Conservation (phyloP, 2,113 vertebrate species). For the Rhipidura dahli region DNA sequence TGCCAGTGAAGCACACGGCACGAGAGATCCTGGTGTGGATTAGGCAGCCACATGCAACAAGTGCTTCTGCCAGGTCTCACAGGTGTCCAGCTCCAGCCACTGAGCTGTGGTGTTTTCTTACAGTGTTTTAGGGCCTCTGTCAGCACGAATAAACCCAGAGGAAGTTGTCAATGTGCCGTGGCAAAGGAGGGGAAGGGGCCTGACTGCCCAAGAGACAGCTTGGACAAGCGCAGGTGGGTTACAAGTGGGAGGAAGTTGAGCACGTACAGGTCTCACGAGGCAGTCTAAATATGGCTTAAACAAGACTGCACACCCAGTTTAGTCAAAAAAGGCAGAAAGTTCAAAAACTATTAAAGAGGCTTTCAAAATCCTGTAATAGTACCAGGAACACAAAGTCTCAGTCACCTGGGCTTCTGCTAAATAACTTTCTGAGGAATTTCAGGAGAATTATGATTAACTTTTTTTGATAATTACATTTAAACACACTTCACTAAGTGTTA, state of each 20-base stretch:
- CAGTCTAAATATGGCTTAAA: neutral
- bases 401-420: neutral
- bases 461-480: neutral
- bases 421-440: neutral
- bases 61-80: neutral
- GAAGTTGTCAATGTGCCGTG: neutral
- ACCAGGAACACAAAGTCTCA: neutral
- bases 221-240: rapidly evolving
- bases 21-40: rapidly evolving
- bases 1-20: rapidly evolving
- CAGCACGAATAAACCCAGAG: neutral
- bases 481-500: neutral
- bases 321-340: neutral
- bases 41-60: rapidly evolving
- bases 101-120: neutral
- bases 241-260: neutral
- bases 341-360: neutral
- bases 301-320: rapidly evolving
- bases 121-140: neutral
- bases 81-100: neutral
- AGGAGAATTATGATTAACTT: neutral
- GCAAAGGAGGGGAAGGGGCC: neutral
- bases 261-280: rapidly evolving
- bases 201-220: rapidly evolving
- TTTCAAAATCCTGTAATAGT: neutral